These are phyloP conservation scores for Styela clava DNA, from an alignment of 23 tunicate species.

Conservation along the genomic window DNA sequence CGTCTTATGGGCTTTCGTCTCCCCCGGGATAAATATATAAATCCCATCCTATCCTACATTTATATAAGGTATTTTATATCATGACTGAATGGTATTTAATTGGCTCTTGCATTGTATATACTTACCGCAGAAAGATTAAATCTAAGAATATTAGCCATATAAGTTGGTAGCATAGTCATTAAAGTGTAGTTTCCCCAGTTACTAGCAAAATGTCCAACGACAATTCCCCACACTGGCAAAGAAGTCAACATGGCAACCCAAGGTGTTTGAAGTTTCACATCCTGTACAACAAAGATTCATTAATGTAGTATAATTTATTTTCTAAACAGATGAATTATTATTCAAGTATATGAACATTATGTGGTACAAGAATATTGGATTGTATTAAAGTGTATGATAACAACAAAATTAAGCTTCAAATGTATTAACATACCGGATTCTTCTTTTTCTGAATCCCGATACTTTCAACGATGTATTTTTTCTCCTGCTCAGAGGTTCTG, in stretches of 20 bases:
- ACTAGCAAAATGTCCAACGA: slow-evolving; percentile 78
- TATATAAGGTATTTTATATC: too few relatives aligned
- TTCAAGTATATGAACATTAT: too few relatives aligned
- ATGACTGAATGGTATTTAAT: too few relatives aligned
- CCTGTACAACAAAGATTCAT: slow-evolving; percentile 13
- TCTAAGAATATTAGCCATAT: slow-evolving; percentile 62
- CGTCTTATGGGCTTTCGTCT: too few relatives aligned
- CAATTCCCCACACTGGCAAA: slow-evolving; percentile 64
- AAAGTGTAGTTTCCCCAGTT: slow-evolving; percentile 96
- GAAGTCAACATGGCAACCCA: slow-evolving; percentile 86
- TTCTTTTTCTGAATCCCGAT: slow-evolving; percentile 42
- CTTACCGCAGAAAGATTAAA: slow-evolving; percentile 70
- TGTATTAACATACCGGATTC: slow-evolving; percentile 18
- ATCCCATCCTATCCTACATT: too few relatives aligned
- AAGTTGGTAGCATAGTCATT: slow-evolving; percentile 91
- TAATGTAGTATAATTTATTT: too few relatives aligned
- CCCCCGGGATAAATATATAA: too few relatives aligned
- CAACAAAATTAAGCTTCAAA: too few relatives aligned
- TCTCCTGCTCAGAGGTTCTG: slow-evolving; percentile 84
- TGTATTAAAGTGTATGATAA: too few relatives aligned
- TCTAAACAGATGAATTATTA: not conserved
- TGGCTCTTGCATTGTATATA: too few relatives aligned
- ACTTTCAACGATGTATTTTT: slow-evolving; percentile 55
- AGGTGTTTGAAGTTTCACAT: slow-evolving; percentile 48
- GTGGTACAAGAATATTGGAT: too few relatives aligned